These are phyloP conservation scores for Stichodactyla mertensii DNA, from an alignment of 64 coral and sea anemone species.

Conservation along the genomic window DNA sequence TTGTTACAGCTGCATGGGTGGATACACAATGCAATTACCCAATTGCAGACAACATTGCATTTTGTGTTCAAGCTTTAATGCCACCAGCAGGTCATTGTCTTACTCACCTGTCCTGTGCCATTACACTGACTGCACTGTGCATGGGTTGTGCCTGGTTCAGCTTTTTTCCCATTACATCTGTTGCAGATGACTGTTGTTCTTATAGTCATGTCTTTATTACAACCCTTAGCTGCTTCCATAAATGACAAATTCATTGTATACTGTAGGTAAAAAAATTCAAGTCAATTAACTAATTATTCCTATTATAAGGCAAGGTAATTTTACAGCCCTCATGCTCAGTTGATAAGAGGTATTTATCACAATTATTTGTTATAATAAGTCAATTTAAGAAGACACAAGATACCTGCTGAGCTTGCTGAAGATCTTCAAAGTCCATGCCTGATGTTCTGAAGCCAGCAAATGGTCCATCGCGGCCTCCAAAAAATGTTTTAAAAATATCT, in stretches of 20 bases:
- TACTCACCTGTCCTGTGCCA: slow-evolving; percentile 83
- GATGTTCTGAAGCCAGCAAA: slow-evolving; percentile 62
- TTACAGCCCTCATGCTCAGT: no score
- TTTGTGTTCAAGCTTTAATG: no score
- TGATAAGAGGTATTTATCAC: no score
- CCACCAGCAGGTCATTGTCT: neutral
- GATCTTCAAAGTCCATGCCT: slow-evolving; percentile 63
- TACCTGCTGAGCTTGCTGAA: slow-evolving; percentile 64
- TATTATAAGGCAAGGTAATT: no score
- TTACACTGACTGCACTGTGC: slow-evolving; percentile 83
- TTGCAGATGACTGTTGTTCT: slow-evolving; percentile 78
- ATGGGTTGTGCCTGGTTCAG: slow-evolving; percentile 89
- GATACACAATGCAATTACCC: no score
- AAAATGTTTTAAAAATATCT: slow-evolving; percentile 85
- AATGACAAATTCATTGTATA: slow-evolving; percentile 91
- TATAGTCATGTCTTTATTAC: slow-evolving; percentile 89
- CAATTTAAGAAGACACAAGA: no score
- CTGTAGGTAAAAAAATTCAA: slow-evolving; percentile 24
- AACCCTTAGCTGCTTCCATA: slow-evolving; percentile 95
- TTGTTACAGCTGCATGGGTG: no score
- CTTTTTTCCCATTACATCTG: slow-evolving; percentile 78
- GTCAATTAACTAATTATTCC: no score
- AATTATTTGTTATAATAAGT: no score
- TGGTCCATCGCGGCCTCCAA: slow-evolving; percentile 62
- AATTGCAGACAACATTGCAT: no score